A percentile compares a stretch with the other conserved stretches of the same genome.
Evolutionary conservation across 1,140 invertebrate species (phyloP).

Genomic region (Brachionus asplanchnoidis): DNA sequence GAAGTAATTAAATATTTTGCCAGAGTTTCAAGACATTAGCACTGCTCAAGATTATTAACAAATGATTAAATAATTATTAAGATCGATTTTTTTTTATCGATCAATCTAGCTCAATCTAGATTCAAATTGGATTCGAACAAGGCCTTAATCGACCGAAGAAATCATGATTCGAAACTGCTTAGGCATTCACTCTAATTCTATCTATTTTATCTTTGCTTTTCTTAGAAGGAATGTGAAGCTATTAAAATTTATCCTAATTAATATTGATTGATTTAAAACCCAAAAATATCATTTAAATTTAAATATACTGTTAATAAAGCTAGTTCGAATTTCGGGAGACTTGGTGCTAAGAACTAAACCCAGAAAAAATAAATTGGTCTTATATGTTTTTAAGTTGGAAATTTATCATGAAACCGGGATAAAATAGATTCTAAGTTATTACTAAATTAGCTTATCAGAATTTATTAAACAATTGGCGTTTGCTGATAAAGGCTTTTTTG

Average conservation of each 20-base stretch:
- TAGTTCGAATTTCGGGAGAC: not conserved
- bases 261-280: slow-evolving; percentile 31
- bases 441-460: not conserved
- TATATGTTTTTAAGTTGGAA: not conserved
- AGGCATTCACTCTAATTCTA: not conserved
- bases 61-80: slow-evolving; percentile 32
- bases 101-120: not conserved
- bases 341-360: not conserved
- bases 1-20: slow-evolving; percentile 4
- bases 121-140: not conserved
- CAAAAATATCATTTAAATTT: slow-evolving; percentile 38
- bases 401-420: slow-evolving; percentile 35
- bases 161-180: not conserved
- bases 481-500: not conserved
- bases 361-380: slow-evolving; percentile 29
- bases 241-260: slow-evolving; percentile 29
- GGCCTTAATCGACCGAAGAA: not conserved
- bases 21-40: not conserved
- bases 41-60: slow-evolving; percentile 14
- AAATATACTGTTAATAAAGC: slow-evolving; percentile 33
- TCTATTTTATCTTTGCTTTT: not conserved
- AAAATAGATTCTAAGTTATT: not conserved
- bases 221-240: not conserved
- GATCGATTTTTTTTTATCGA: slow-evolving; percentile 17
- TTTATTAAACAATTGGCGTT: not conserved